These are phyloP conservation scores for Turnix velox DNA, from an alignment of 2,113 vertebrate species.

Conservation along the genomic window DNA sequence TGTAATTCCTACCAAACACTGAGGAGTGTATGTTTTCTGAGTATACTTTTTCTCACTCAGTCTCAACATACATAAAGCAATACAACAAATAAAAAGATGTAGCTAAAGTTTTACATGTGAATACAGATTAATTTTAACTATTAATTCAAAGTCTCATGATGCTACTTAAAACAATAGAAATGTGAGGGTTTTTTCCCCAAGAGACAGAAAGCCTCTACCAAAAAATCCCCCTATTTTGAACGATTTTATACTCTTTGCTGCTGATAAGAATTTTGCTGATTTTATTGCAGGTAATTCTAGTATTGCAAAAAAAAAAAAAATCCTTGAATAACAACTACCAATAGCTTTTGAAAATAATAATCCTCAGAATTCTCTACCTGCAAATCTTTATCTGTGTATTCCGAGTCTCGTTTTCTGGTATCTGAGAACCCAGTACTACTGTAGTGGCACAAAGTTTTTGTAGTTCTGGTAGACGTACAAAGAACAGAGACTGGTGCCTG, in stretches of 20 bases:
- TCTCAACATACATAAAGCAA: background rate
- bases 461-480: constrained; percentile 77
- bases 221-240: background rate
- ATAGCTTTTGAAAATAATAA: background rate
- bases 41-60: background rate
- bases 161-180: background rate
- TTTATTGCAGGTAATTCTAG: background rate
- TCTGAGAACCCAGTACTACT: constrained; percentile 56
- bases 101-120: background rate
- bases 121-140: background rate
- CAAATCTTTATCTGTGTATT: constrained; percentile 80
- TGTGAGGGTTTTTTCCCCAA: background rate
- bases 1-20: background rate
- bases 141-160: background rate
- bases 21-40: background rate
- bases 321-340: background rate
- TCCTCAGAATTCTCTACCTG: constrained; percentile 72
- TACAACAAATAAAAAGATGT: background rate
- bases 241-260: background rate
- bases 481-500: constrained; percentile 74
- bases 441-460: constrained; percentile 73
- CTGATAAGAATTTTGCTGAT: background rate
- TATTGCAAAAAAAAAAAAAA: background rate
- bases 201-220: background rate
- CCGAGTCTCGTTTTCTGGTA: constrained; percentile 64